These are phyloP conservation scores for Garrulus glandarius DNA, from an alignment of 2,797 vertebrate genomes.

Conservation along the genomic window DNA sequence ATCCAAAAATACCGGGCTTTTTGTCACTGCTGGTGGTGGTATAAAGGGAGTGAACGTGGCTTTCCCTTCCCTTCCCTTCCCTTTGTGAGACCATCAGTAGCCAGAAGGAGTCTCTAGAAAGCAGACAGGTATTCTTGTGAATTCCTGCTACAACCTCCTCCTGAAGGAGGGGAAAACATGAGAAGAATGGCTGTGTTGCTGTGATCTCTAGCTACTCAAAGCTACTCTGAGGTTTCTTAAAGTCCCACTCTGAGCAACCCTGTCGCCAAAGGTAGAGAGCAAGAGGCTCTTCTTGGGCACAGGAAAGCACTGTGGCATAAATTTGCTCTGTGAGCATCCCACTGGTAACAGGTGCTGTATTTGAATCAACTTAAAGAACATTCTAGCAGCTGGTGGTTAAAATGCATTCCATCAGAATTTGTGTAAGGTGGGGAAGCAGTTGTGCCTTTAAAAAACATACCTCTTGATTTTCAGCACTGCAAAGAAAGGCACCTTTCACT, in stretches of 20 bases:
- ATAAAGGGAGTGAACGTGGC: neutral
- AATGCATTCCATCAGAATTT: neutral
- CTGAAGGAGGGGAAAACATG: neutral
- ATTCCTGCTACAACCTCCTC: neutral
- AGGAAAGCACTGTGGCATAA: accelerated
- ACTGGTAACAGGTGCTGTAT: neutral
- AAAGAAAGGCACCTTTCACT: neutral
- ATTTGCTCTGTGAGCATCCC: neutral
- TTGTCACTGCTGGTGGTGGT: neutral
- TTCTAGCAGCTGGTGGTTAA: neutral
- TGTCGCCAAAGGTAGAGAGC: neutral
- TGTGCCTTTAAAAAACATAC: neutral
- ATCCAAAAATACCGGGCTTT: accelerated
- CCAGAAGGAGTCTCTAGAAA: neutral
- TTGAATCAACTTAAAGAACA: neutral
- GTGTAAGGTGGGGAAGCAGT: neutral
- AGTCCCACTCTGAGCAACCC: accelerated
- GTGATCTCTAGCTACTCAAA: neutral
- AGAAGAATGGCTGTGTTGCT: neutral
- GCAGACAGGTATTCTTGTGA: neutral
- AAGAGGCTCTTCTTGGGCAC: neutral
- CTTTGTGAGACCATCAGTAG: accelerated
- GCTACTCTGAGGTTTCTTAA: neutral
- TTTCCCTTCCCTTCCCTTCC: neutral
- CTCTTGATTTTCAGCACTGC: neutral